Evolutionary conservation across 1,140 invertebrate genomes (phyloP), one percentile per base, ranked within the genome.

Genomic region (Venturia canescens): DNA sequence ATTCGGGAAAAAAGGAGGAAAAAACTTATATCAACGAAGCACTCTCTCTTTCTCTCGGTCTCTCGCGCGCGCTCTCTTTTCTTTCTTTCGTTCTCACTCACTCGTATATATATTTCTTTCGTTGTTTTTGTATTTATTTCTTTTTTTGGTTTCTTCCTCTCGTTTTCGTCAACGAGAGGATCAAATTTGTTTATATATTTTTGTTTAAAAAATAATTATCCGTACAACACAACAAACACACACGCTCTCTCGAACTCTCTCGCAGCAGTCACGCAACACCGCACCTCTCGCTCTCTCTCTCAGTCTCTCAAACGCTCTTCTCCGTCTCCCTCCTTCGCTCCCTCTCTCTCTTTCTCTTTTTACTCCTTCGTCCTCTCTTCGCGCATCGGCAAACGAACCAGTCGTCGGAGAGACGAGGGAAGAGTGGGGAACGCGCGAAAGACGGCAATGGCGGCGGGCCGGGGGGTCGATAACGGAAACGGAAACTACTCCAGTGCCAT

Each of bases 191-290:
- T 23, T 78, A n/a, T 78, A 29, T 66, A 27, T 11, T 66, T 72
- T 13, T 75, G 16, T 21, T 80, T 76, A 57, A 31, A 84, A 78
- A 78, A 82, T 83, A 83, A 83, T 69, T 85, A 83, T 84, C 82
- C 80, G 83, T 88, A 87, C 85, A 87, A 90, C 88, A 90, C 89
- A 90, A 91, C 89, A 90, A 89, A 88, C 90, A 90, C 89, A 90
- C 90, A 90, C 90, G 88, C 87, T 89, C 88, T 85, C 21, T 74
- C 81, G 78, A 81, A 69, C 66, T 69, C 66, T 57, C 87, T 88
- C 86, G 88, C 89, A 89, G 85, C 89, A 90, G 85, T 88, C 89
- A 91, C 89, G 89, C 88, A 90, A 91, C 87, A 89, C 88, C 88
- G 85, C 86, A 87, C 86, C 86, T 88, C 88, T 88, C 85, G 86